phyloP scores from a whole-genome alignment of 2,113 vertebrate genomes.

The Gasterosteus aculeatus region DNA sequence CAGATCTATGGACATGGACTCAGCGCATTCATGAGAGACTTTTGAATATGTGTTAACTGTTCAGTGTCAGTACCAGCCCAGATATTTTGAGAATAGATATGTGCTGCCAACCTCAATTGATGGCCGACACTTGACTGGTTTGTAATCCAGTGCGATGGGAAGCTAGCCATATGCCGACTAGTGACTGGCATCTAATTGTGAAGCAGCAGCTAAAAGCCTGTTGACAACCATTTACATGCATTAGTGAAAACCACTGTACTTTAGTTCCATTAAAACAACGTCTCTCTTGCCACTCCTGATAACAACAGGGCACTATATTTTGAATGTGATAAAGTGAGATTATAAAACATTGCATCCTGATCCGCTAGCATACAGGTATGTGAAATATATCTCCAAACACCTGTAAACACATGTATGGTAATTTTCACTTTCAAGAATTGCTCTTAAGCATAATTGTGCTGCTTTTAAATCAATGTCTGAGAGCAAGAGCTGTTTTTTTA shows the following conservation, averaged over 20 bases:
- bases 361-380: background rate
- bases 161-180: slow-evolving; percentile 64
- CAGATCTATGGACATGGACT: slow-evolving; percentile 35
- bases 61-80: slow-evolving; percentile 44
- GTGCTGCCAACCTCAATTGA: slow-evolving; percentile 69
- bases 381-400: background rate
- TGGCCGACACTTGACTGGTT: slow-evolving; percentile 74
- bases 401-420: slow-evolving; percentile 23
- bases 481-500: too few relatives aligned
- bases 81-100: slow-evolving; percentile 67
- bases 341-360: slow-evolving; percentile 39
- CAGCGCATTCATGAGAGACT: slow-evolving; percentile 33
- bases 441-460: background rate
- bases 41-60: slow-evolving; percentile 66
- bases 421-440: slow-evolving; percentile 9
- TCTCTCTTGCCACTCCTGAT: slow-evolving; percentile 62
- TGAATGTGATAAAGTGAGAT: slow-evolving; percentile 49
- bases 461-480: background rate
- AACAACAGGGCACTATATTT: slow-evolving; percentile 53
- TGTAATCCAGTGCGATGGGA: slow-evolving; percentile 71
- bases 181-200: slow-evolving; percentile 74
- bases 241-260: slow-evolving; percentile 75
- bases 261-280: slow-evolving; percentile 74
- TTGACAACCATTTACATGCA: slow-evolving; percentile 75
- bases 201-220: slow-evolving; percentile 74